Base-by-base conservation (phyloP, 2,888 invertebrate genomes). In the Lordiphosa fenestrarum region DNA sequence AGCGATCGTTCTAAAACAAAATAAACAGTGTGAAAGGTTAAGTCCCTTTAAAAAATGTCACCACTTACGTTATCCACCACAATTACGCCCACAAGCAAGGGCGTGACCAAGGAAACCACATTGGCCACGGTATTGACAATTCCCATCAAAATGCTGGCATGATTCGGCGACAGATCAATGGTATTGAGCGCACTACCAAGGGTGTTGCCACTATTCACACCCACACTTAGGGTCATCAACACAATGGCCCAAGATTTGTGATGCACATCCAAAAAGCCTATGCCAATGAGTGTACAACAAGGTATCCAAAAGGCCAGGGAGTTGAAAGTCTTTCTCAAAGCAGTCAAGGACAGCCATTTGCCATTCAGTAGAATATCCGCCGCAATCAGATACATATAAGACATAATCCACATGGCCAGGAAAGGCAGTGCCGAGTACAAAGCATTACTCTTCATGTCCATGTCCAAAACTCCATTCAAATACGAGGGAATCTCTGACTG, bases 401-500 rank as follows among this genome's bases (percentile, higher is more conserved):
- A 90, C 38, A 91, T 76, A 2, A 90, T 36, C 88, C 91, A 90
- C 90, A 91, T 91, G 1, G 87, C 87, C 15, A 92, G 68, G 68
- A 91, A 92, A 0, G 92, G 92, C 6, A 92, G 69, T 0, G 91
- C 90, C 0, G 91, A 91, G 21, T 89, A 85, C 2, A 88, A 25
- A 0, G 91, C 91, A 66, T 90, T 91, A 85, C 90, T 84, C 84
- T 91, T 90, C 10, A 94, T 92, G 46, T 93, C 89, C 69, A 92
- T 92, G 36, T 90, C 88, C 0, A 94, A 89, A 0, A 93, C 91
- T 46, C 91, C 90, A 46, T 91, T 91, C 90, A 94, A 91, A 71
- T 94, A 94, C 0, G 91, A 91, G 0, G 94, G 94, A 69, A 93
- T 92, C 85, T 94, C 92, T 0, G 93, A 93, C 69, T 94, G 90